These are phyloP conservation scores for Drosophila rellima DNA, from an alignment of 2,888 invertebrate species.

Conservation along the genomic window DNA sequence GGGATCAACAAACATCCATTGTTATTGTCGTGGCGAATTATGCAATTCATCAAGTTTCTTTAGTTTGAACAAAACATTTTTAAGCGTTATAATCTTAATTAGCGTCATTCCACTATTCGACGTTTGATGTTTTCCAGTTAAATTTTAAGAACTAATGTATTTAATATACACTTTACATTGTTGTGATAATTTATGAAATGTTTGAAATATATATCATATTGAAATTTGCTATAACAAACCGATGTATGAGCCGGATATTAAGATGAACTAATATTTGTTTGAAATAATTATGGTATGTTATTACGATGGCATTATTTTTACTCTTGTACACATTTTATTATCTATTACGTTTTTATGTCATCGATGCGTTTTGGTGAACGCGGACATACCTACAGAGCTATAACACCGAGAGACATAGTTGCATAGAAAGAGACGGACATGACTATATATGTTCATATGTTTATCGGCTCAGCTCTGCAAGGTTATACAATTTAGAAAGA, in stretches of 20 bases:
- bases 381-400: too few species aligned
- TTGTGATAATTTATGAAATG: conserved; percentile 35
- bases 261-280: not conserved
- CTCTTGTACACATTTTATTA: too few species aligned
- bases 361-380: too few species aligned
- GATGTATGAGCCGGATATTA: not conserved
- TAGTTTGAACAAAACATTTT: conserved; percentile 85
- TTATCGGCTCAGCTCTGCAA: too few species aligned
- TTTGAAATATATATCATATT: conserved; percentile 18
- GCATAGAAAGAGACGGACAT: too few species aligned
- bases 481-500: too few species aligned
- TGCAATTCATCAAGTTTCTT: conserved; percentile 88
- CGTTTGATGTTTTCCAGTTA: conserved; percentile 1
- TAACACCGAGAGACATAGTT: too few species aligned
- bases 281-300: not conserved
- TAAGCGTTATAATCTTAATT: conserved; percentile 86
- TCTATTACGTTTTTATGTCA: too few species aligned
- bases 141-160: not conserved
- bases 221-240: conserved; percentile 19
- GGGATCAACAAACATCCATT: conserved; percentile 86
- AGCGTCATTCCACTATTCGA: conserved; percentile 3
- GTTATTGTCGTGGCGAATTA: conserved; percentile 91
- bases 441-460: too few species aligned
- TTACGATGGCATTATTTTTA: too few species aligned
- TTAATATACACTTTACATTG: conserved; percentile 12